A percentile compares a stretch with the other conserved stretches of the same genome.
Conservation (phyloP, 2,113 vertebrate species). For the Syrmaticus mikado region DNA sequence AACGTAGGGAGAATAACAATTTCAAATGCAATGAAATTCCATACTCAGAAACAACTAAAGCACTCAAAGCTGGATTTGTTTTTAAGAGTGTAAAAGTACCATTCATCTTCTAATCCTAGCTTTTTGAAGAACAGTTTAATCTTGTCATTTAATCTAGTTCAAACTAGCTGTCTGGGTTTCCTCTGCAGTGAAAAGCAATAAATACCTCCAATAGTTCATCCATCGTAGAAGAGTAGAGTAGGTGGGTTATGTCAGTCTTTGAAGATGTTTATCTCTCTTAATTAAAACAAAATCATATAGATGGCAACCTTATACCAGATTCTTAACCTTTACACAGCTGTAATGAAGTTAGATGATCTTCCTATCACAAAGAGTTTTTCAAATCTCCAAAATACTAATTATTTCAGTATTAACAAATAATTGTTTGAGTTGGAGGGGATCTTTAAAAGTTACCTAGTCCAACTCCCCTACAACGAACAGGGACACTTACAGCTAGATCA, state of each 20-base stretch:
- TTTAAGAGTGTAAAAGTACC: background rate
- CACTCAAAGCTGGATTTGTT: background rate
- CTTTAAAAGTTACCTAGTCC: no score
- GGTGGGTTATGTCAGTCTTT: background rate
- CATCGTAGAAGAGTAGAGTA: background rate
- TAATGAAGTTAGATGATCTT: background rate
- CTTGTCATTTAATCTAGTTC: background rate
- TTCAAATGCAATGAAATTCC: constrained; percentile 23
- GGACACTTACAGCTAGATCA: no score
- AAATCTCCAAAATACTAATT: background rate
- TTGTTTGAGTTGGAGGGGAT: no score
- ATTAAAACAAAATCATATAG: background rate
- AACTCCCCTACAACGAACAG: no score
- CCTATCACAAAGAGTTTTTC: background rate
- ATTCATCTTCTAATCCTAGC: background rate
- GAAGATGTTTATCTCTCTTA: background rate
- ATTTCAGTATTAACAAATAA: background rate
- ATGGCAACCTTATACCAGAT: background rate
- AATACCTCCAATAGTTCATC: background rate
- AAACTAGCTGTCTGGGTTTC: background rate
- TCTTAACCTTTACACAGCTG: background rate
- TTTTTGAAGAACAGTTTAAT: background rate
- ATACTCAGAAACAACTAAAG: constrained; percentile 27
- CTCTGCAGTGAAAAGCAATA: background rate
- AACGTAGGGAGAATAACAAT: constrained; percentile 26